Conservation (phyloP, 2,113 vertebrate species). For the Colaptes auratus region DNA sequence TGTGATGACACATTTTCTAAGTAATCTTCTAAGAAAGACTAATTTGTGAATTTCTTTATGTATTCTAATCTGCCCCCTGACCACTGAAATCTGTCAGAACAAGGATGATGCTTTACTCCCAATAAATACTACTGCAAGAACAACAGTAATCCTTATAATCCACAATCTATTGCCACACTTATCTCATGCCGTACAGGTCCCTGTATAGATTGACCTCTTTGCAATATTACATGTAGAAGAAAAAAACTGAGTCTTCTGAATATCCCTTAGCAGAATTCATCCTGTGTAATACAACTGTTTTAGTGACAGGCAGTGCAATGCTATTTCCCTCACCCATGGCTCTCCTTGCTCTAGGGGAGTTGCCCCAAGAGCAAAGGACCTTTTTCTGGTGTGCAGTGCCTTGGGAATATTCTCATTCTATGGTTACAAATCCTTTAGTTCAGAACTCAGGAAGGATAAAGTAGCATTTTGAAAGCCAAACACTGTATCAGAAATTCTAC, state of each 20-base stretch:
- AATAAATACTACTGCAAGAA: not conserved
- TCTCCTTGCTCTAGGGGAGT: not conserved
- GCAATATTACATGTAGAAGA: not conserved
- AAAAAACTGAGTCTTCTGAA: not conserved
- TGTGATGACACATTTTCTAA: not conserved
- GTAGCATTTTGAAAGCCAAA: constrained; percentile 25
- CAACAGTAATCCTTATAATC: constrained; percentile 25
- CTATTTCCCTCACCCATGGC: not conserved
- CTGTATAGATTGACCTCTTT: not conserved
- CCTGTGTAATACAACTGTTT: not conserved
- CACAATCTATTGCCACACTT: not conserved
- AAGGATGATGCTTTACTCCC: not conserved
- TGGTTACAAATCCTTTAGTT: not conserved
- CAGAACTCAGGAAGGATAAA: not conserved
- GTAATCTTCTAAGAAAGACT: not conserved
- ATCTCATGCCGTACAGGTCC: not conserved
- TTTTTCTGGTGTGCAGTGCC: not conserved
- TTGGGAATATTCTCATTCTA: not conserved
- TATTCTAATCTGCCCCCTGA: not conserved
- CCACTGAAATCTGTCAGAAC: not conserved
- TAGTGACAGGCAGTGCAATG: not conserved
- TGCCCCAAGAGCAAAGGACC: not conserved
- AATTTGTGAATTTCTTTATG: not conserved
- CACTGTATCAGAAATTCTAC: not conserved
- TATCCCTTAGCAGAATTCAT: not conserved